These are phyloP conservation scores for Drosophila parvula DNA, from an alignment of 1,140 invertebrate genomes.

Conservation along the genomic window DNA sequence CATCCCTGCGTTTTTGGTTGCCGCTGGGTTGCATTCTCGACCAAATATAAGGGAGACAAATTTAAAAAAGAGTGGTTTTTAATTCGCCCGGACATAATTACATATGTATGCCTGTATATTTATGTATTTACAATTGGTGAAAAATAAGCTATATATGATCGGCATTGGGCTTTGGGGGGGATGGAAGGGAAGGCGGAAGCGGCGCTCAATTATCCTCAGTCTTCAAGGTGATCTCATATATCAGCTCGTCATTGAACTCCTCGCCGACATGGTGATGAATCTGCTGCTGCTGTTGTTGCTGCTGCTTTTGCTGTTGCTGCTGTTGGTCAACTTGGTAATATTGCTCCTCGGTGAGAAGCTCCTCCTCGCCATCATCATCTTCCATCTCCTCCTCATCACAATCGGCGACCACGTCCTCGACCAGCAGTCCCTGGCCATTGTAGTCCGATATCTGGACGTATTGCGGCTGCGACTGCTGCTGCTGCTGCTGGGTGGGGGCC, in stretches of 20 bases:
- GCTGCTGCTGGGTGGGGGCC: background rate
- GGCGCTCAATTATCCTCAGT: constrained; percentile 67
- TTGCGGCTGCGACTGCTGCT: background rate
- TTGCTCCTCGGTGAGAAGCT: constrained; percentile 15
- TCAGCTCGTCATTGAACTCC: constrained; percentile 57
- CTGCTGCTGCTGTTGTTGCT: constrained; percentile 30
- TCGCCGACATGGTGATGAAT: constrained; percentile 13
- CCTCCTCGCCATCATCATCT: constrained; percentile 13
- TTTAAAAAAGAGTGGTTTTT: constrained; percentile 4
- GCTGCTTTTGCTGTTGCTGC: constrained; percentile 8
- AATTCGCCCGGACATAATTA: background rate
- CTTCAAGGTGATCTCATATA: constrained; percentile 76
- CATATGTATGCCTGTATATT: background rate
- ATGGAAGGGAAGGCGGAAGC: background rate
- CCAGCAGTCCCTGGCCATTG: constrained; percentile 20
- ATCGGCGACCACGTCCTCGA: constrained; percentile 16
- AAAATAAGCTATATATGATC: background rate
- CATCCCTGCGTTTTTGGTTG: constrained; percentile 10
- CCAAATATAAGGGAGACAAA: background rate
- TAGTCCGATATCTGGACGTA: constrained; percentile 34
- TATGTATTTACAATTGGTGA: constrained; percentile 21
- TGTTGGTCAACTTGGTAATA: constrained; percentile 22
- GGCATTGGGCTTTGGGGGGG: background rate
- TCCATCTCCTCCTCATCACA: constrained; percentile 5
- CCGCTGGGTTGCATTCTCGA: constrained; percentile 34